These are phyloP conservation scores for Megaustenia siamemsis DNA, from an alignment of 2,888 invertebrate genomes.

Conservation along the genomic window DNA sequence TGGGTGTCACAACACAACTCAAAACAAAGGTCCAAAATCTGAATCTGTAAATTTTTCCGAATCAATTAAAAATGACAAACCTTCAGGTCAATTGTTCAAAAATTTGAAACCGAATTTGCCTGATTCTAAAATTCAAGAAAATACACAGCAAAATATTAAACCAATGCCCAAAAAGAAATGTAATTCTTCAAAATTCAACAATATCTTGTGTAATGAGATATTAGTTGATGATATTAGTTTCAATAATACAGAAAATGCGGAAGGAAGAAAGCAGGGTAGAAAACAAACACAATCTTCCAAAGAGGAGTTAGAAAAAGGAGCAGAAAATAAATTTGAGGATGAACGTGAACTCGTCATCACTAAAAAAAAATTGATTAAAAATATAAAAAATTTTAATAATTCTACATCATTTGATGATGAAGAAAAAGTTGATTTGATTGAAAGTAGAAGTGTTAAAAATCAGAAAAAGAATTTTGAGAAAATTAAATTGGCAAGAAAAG, in stretches of 20 bases:
- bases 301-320: not conserved
- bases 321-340: not conserved
- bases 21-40: not conserved
- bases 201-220: too few relatives aligned
- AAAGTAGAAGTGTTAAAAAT: not conserved
- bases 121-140: not conserved
- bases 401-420: not conserved
- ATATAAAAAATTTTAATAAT: not conserved
- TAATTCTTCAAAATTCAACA: too few relatives aligned
- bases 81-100: not conserved
- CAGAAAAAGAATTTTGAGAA: not conserved
- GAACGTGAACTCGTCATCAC: not conserved
- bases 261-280: not conserved
- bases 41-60: not conserved
- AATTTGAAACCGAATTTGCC: not conserved
- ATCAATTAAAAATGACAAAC: not conserved
- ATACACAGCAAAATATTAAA: not conserved
- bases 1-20: not conserved
- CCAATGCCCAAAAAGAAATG: not conserved
- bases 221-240: too few relatives aligned
- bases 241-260: too few relatives aligned
- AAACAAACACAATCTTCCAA: not conserved
- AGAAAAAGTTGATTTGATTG: not conserved
- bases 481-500: not conserved
- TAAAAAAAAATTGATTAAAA: not conserved